Base-by-base conservation (phyloP, 2,113 vertebrate genomes). In the Monarcha castaneiventris region DNA sequence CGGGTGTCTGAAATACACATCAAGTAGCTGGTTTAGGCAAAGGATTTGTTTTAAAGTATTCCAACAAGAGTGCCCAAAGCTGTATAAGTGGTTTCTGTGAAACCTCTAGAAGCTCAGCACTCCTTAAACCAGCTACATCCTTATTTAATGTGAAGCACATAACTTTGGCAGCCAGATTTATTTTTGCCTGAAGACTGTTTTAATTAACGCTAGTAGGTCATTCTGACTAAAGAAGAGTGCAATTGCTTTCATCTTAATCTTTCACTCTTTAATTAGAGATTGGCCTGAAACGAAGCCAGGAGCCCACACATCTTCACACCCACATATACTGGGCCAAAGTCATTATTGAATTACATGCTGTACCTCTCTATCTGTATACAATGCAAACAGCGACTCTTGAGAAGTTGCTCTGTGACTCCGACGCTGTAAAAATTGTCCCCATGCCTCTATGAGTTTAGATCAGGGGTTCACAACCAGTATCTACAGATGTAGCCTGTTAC, bases 161-260 rank as follows among this genome's bases (percentile, higher is more conserved):
- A 89, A 84, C 62, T 93, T 92, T 82, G 76, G 61, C 86, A 84
- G 69, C 44, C 77, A 93, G 75, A 84, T 89, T 82, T 93, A 81
- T 84, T 96, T 94, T 95, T 93, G 88, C 94, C 90, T 56, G 83
- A 89, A 86, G 72, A 84, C 64, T 84, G 72, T 81, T 97, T 96
- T 94, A 94, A 94, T 94, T 95, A 96, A 92, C 0, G 0, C 88
- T 61, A 74, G 72, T 67, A 88, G 90, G 87, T 94, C 92, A 86
- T 84, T 92, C 78, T 93, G 54, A 90, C 90, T 96, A 61, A 90
- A 92, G 82, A 90, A 88, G 87, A 77, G 39, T 58, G 64, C 56
- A 71, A 87, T 90, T 75, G 79, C 90, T 96, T 96, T 95, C 92
- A 91, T 96, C 87, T 95, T 94, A 90, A 93, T 93, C 92, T 95